Conservation (phyloP, 1,140 invertebrate species). For the Laupala kohalensis region DNA sequence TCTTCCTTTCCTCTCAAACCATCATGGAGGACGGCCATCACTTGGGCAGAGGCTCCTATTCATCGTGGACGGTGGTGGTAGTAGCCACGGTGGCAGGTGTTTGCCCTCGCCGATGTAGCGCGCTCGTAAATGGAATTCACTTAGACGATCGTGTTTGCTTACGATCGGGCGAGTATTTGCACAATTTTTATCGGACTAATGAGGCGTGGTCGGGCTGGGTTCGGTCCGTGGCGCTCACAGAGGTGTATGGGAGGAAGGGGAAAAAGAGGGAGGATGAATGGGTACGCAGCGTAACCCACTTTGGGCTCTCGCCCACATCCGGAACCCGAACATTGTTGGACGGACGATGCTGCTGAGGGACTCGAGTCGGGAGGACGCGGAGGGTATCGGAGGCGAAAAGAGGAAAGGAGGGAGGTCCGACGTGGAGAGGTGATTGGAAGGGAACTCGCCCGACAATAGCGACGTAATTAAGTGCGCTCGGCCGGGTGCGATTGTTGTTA, state of each 20-base stretch:
- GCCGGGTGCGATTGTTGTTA: not conserved
- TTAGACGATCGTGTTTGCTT: not conserved
- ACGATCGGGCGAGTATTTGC: not conserved
- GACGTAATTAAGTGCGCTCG: not conserved
- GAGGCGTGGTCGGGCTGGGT: not conserved
- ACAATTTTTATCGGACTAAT: not conserved
- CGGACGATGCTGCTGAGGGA: not conserved
- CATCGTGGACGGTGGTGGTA: not conserved
- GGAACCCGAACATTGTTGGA: not conserved
- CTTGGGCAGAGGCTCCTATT: no score
- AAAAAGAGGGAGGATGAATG: not conserved
- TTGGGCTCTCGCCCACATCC: not conserved
- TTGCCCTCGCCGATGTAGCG: not conserved
- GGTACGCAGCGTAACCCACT: not conserved
- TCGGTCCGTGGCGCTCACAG: no score
- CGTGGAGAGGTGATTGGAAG: not conserved
- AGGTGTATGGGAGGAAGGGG: no score
- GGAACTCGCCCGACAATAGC: not conserved
- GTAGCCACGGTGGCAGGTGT: not conserved
- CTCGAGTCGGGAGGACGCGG: not conserved
- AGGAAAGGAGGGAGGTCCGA: not conserved
- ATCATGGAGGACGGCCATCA: no score
- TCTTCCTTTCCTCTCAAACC: not conserved
- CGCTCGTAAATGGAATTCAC: not conserved
- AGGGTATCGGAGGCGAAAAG: not conserved